These are phyloP conservation scores for Limosa lapponica DNA, from an alignment of 2,797 vertebrate genomes.

Conservation along the genomic window DNA sequence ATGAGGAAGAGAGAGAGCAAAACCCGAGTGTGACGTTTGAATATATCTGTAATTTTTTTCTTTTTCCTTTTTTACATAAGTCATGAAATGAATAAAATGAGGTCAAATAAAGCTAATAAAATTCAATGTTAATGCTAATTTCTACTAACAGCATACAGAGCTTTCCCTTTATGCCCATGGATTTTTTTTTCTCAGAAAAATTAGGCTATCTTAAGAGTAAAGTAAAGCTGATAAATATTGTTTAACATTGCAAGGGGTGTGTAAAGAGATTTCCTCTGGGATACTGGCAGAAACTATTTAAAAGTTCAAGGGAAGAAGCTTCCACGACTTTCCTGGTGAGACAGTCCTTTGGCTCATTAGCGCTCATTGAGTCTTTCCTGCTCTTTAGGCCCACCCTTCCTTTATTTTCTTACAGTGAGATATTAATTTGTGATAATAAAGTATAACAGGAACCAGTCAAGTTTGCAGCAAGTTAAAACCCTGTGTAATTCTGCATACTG, in stretches of 20 bases:
- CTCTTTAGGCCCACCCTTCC: slow-evolving; percentile 49
- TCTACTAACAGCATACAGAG: neutral
- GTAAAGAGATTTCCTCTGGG: slow-evolving; percentile 2
- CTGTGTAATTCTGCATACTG: neutral
- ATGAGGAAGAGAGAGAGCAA: neutral
- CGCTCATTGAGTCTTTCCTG: neutral
- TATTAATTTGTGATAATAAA: neutral
- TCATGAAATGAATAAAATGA: neutral
- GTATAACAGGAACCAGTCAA: neutral
- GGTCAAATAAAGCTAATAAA: neutral
- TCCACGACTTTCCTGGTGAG: slow-evolving; percentile 3
- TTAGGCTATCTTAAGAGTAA: neutral
- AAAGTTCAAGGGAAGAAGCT: slow-evolving; percentile 45
- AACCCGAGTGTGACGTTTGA: neutral
- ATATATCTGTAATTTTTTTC: neutral
- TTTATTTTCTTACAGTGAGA: slow-evolving; percentile 29
- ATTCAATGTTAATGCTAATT: neutral
- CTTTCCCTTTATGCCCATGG: neutral
- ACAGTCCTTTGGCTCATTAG: neutral
- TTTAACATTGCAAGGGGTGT: neutral
- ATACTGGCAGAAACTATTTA: neutral
- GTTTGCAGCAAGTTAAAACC: neutral
- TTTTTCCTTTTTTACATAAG: neutral
- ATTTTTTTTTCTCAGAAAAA: neutral
- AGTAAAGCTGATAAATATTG: neutral